These are phyloP conservation scores for Synanceia verrucosa DNA, from an alignment of 2,797 vertebrate species.

Conservation along the genomic window DNA sequence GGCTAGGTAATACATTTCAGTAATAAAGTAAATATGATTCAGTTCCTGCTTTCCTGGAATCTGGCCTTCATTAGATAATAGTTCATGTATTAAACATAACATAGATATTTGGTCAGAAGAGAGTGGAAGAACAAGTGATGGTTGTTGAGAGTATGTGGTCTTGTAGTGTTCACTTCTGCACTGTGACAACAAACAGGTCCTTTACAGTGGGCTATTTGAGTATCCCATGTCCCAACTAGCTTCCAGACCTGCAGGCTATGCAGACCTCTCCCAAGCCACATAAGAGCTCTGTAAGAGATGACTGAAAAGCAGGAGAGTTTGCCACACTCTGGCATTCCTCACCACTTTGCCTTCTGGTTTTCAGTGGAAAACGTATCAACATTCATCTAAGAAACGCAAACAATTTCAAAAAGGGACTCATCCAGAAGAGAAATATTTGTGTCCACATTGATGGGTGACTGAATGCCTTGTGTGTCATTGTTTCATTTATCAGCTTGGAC, in stretches of 20 bases:
- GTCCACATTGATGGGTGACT: constrained; percentile 11
- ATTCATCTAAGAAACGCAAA: constrained; percentile 51
- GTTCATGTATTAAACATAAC: constrained; percentile 73
- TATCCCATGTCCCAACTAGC: constrained; percentile 35
- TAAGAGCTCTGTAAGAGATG: constrained; percentile 33
- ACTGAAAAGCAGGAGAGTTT: constrained; percentile 46
- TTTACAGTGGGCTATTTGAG: constrained; percentile 35
- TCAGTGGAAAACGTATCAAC: constrained; percentile 54
- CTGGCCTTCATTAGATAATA: constrained; percentile 70
- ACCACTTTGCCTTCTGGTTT: constrained; percentile 22
- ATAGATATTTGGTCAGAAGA: constrained; percentile 40
- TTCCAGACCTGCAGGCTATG: constrained; percentile 47
- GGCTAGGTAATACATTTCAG: constrained; percentile 68
- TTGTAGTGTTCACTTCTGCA: constrained; percentile 16
- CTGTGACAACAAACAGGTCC: constrained; percentile 26
- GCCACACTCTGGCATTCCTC: constrained; percentile 27
- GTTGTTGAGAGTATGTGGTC: constrained; percentile 34
- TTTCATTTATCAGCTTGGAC: constrained; percentile 26
- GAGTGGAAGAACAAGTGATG: constrained; percentile 24
- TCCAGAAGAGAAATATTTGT: constrained; percentile 38
- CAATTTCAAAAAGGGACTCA: constrained; percentile 40
- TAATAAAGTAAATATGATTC: no score
- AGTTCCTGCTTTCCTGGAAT: constrained; percentile 72
- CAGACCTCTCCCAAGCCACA: constrained; percentile 42
- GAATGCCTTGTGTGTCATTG: constrained; percentile 20